Conservation (phyloP, 2,888 invertebrate species). For the Hipparchia semele region DNA sequence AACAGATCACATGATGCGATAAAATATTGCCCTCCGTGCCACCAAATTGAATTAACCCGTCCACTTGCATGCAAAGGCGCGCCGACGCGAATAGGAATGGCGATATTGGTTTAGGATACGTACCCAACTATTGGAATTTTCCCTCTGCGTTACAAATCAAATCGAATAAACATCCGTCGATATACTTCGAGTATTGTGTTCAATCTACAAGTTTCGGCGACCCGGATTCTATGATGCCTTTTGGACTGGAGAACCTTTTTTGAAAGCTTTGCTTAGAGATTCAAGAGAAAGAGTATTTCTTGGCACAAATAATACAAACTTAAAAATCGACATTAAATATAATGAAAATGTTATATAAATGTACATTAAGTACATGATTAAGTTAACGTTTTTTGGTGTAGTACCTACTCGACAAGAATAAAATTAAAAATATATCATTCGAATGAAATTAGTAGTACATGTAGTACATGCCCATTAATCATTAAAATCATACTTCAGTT, state of each 20-base stretch:
- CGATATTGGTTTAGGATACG: conserved; percentile 69
- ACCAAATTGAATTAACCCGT: conserved; percentile 82
- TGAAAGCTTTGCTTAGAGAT: background rate
- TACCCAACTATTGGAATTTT: conserved; percentile 64
- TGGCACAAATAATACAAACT: background rate
- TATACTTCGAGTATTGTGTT: conserved; percentile 37
- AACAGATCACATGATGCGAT: conserved; percentile 83
- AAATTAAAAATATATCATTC: too few relatives aligned
- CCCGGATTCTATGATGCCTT: conserved; percentile 9
- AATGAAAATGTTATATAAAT: too few relatives aligned
- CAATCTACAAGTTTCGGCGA: conserved; percentile 29
- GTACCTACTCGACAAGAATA: too few relatives aligned
- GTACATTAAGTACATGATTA: background rate
- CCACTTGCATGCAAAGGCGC: conserved; percentile 79
- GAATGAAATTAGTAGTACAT: too few relatives aligned
- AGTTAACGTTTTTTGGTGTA: background rate
- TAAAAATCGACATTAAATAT: background rate
- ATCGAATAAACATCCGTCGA: conserved; percentile 41
- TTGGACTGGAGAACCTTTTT: conserved; percentile 14
- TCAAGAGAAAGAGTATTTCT: background rate
- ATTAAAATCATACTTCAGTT: background rate
- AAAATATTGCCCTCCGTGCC: conserved; percentile 79
- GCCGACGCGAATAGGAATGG: conserved; percentile 76
- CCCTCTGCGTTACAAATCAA: conserved; percentile 56
- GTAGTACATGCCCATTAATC: background rate